Percentiles rank a stretch among this genome's conserved stretches.
phyloP scores from a whole-genome alignment of 2,113 vertebrate genomes.

The Capreolus pygargus region DNA sequence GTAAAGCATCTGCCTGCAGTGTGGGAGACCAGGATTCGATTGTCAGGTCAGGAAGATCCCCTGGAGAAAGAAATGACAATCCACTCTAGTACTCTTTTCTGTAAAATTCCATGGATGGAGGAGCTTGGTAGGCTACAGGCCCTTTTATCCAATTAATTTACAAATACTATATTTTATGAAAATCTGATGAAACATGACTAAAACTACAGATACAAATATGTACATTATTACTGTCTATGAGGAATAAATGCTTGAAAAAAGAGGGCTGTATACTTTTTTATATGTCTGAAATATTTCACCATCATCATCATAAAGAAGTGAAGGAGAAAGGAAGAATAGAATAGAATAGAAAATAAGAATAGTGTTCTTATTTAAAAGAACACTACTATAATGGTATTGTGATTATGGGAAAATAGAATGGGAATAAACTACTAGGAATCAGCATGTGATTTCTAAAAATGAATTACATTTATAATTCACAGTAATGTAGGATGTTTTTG shows the following conservation, averaged over 20 bases:
- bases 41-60: fast-evolving
- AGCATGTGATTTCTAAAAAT: not conserved
- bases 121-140: not conserved
- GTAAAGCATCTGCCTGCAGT: not conserved
- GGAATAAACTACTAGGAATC: not conserved
- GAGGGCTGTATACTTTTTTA: not conserved
- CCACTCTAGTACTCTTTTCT: not conserved
- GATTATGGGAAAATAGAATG: not conserved
- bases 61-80: not conserved
- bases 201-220: not conserved
- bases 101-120: not conserved
- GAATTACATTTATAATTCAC: not conserved
- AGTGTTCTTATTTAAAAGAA: not conserved
- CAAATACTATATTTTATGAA: not conserved
- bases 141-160: not conserved
- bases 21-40: not conserved
- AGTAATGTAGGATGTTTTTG: not conserved
- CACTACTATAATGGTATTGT: not conserved
- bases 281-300: not conserved
- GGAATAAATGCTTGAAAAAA: not conserved
- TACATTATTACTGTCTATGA: not conserved
- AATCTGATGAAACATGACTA: not conserved
- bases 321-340: not conserved
- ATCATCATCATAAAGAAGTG: not conserved
- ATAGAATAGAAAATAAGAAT: too few relatives aligned